A percentile compares a stretch with the other conserved stretches of the same genome.
phyloP scores from a whole-genome alignment of 2,797 vertebrate genomes.

The Lacerta bilineata region DNA sequence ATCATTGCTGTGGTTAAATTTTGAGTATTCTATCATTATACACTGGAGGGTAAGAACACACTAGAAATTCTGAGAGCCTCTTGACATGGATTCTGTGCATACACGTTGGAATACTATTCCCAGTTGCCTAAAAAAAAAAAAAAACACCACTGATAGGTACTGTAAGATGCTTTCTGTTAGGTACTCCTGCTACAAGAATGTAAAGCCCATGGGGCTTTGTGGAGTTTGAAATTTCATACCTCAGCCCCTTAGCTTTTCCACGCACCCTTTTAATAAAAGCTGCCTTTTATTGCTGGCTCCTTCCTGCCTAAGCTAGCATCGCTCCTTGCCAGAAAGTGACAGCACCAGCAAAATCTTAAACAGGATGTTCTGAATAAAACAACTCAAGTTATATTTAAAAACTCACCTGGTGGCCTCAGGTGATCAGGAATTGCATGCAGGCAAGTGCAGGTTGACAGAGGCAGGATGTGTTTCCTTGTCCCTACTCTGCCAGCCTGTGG shows the following conservation, averaged over 20 bases:
- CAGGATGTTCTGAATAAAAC: no score
- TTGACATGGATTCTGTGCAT: rapidly evolving
- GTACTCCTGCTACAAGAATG: background rate
- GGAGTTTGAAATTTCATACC: no score
- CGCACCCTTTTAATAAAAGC: background rate
- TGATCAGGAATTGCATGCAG: no score
- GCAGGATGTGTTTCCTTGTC: background rate
- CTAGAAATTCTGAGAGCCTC: background rate
- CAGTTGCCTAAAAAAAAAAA: background rate
- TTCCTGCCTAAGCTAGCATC: no score
- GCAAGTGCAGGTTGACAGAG: background rate
- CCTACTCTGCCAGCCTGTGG: background rate
- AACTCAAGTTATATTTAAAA: background rate
- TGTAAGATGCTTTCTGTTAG: background rate
- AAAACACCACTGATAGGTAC: background rate
- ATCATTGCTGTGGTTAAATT: rapidly evolving
- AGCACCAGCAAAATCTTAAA: background rate
- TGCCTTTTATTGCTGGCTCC: background rate
- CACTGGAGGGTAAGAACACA: background rate
- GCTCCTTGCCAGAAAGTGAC: background rate
- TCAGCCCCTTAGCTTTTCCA: no score
- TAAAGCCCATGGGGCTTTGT: background rate
- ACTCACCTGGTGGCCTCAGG: background rate
- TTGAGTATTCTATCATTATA: rapidly evolving
- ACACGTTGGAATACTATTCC: background rate